These are phyloP conservation scores for Spodoptera litura DNA, from an alignment of 1,140 invertebrate species.

Conservation along the genomic window DNA sequence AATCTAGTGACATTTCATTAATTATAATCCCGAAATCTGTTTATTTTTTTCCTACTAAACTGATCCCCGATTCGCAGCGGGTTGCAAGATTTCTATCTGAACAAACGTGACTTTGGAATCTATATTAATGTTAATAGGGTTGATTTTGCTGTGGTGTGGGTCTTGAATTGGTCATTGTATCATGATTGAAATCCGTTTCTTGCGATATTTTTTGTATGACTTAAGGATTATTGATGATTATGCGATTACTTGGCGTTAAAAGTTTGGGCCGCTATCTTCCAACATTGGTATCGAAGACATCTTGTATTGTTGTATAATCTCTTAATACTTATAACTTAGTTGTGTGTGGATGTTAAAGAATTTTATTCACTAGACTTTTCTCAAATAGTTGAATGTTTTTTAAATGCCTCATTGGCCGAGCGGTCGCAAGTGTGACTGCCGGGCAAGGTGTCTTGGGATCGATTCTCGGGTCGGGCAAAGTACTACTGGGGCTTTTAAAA, in stretches of 20 bases:
- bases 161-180: constrained; percentile 45
- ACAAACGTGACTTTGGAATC: constrained; percentile 23
- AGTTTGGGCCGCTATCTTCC: constrained; percentile 42
- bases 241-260: constrained; percentile 68
- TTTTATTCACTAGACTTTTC: too few species aligned
- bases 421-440: too few species aligned
- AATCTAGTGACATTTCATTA: constrained; percentile 70
- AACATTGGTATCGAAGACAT: neutral
- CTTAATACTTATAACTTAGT: neutral
- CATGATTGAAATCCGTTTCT: constrained; percentile 60
- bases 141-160: constrained; percentile 1
- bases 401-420: too few species aligned
- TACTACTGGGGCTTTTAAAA: too few species aligned
- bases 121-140: neutral
- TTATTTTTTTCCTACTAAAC: constrained; percentile 55
- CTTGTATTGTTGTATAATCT: neutral
- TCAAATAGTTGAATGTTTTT: too few species aligned
- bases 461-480: too few species aligned
- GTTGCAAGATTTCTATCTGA: constrained; percentile 49
- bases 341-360: neutral
- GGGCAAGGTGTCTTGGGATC: too few species aligned
- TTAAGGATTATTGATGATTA: constrained; percentile 77
- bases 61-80: constrained; percentile 67
- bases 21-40: constrained; percentile 69
- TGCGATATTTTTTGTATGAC: constrained; percentile 60